phyloP scores from a whole-genome alignment of 2,113 vertebrate genomes.

The Marmota flaviventris region DNA sequence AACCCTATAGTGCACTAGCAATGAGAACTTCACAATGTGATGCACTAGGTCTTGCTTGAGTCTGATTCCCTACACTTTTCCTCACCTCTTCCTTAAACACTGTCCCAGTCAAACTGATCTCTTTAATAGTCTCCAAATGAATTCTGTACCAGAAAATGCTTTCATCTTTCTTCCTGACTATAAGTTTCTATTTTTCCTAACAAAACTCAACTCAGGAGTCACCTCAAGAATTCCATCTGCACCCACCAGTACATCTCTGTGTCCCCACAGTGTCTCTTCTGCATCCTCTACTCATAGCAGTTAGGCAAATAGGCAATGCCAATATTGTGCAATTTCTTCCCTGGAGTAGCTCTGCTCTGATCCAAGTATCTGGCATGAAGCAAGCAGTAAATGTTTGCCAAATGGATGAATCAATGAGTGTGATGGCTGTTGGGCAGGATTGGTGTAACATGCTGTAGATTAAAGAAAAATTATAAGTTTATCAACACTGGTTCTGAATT shows the following conservation, averaged over 20 bases:
- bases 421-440: not conserved
- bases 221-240: not conserved
- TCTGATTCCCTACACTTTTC: not conserved
- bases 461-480: not conserved
- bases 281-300: not conserved
- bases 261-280: not conserved
- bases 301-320: not conserved
- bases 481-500: not conserved
- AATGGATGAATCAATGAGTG: not conserved
- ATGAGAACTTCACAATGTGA: not conserved
- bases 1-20: not conserved
- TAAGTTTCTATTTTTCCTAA: not conserved
- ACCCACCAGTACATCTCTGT: accelerated
- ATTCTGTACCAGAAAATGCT: not conserved
- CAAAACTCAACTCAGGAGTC: not conserved
- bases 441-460: not conserved
- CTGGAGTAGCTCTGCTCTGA: not conserved
- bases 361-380: not conserved
- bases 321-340: not conserved
- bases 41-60: not conserved
- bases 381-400: not conserved
- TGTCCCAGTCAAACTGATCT: not conserved
- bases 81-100: not conserved
- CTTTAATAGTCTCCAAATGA: not conserved
- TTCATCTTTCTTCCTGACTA: not conserved